Conservation (phyloP, 2,797 vertebrate genomes). For the Poeciliopsis presidionis region DNA sequence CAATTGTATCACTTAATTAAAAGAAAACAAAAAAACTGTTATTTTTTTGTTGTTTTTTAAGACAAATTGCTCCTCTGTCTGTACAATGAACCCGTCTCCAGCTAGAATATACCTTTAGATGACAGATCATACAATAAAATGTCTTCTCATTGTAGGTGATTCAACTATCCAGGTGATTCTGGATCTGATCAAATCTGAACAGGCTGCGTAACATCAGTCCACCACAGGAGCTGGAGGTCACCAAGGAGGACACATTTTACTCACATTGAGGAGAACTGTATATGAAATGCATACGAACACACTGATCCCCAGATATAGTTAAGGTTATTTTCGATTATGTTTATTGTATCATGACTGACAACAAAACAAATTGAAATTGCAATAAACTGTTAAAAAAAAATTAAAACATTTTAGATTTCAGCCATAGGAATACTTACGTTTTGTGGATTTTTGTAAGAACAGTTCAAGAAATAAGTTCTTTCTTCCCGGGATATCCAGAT, state of each 20-base stretch:
- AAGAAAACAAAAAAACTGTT: too few species aligned
- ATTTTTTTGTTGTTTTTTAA: not conserved
- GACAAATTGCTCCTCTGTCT: not conserved
- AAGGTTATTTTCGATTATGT: constrained; percentile 46
- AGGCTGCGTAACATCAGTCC: constrained; percentile 48
- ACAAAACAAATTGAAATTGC: not conserved
- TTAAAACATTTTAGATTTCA: not conserved
- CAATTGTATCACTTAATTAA: not conserved
- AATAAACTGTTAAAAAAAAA: not conserved
- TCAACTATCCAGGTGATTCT: constrained; percentile 90
- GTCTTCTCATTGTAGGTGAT: constrained; percentile 82
- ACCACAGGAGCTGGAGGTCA: constrained; percentile 1
- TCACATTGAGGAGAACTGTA: constrained; percentile 51
- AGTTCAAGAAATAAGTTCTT: not conserved
- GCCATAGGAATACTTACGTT: not conserved
- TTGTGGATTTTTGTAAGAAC: not conserved
- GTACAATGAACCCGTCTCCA: not conserved
- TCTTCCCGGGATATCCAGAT: not conserved
- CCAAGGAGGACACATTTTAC: constrained; percentile 21
- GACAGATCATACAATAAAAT: not conserved
- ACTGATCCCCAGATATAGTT: constrained; percentile 17
- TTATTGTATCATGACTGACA: not conserved
- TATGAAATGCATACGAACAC: constrained; percentile 26
- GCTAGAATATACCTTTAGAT: not conserved
- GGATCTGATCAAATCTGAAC: constrained; percentile 91